Percentiles rank a stretch among this genome's conserved stretches.
Evolutionary conservation across 2,797 vertebrate species (phyloP).

Genomic region (Smutsia gigantea): DNA sequence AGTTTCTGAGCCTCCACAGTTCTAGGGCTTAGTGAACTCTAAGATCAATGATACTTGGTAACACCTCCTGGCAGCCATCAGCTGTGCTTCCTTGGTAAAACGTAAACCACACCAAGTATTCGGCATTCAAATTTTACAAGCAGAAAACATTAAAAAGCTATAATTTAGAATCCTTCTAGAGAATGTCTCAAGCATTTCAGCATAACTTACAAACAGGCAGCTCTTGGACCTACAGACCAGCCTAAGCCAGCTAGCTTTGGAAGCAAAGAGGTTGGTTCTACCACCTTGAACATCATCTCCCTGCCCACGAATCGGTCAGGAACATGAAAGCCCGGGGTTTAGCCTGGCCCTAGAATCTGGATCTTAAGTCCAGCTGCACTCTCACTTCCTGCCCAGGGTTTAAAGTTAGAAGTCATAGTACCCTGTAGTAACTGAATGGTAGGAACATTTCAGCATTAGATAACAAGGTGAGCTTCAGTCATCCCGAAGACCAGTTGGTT

Average conservation of each 20-base stretch:
- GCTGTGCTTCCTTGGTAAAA: background rate
- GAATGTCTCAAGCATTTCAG: background rate
- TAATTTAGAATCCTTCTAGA: background rate
- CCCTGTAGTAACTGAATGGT: background rate
- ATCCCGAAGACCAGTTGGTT: background rate
- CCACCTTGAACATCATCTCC: background rate
- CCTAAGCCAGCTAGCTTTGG: background rate
- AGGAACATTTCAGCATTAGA: background rate
- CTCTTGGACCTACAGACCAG: background rate
- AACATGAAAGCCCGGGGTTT: background rate
- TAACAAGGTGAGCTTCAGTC: background rate
- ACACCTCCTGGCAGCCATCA: background rate
- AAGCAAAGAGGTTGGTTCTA: background rate
- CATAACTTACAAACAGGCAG: background rate
- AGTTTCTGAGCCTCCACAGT: constrained; percentile 2
- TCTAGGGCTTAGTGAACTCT: background rate
- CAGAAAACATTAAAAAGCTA: background rate
- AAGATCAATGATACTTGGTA: background rate
- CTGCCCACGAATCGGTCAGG: background rate
- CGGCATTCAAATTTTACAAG: background rate
- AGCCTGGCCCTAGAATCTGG: background rate
- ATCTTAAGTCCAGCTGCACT: background rate
- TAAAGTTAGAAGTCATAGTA: background rate
- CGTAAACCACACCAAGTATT: background rate
- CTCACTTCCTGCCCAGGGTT: background rate